phyloP scores from a whole-genome alignment of 1,140 invertebrate species.

The Hydropsyche tenuis region DNA sequence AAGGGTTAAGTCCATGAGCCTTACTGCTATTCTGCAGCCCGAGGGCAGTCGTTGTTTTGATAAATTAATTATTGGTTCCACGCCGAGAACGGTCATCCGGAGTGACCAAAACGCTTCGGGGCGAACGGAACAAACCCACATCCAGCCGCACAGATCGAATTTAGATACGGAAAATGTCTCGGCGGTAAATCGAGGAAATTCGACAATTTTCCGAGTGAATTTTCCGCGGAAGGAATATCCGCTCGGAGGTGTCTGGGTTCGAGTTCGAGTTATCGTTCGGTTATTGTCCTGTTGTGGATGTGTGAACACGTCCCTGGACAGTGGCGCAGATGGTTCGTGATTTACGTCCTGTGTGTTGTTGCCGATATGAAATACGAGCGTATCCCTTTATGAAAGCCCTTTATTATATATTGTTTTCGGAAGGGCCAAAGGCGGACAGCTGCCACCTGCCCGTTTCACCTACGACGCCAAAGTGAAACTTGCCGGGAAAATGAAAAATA shows the following conservation, averaged over 20 bases:
- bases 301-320: constrained; percentile 29
- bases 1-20: constrained; percentile 14
- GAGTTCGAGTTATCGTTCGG: no score
- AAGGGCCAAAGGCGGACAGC: constrained; percentile 22
- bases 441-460: constrained; percentile 36
- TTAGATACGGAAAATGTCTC: neutral
- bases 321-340: constrained; percentile 40
- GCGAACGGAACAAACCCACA: neutral
- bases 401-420: constrained; percentile 42
- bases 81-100: neutral
- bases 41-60: constrained; percentile 34
- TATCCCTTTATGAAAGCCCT: constrained; percentile 43
- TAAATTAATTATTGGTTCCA: constrained; percentile 39
- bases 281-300: constrained; percentile 11
- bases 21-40: constrained; percentile 6
- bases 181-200: neutral
- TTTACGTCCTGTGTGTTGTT: constrained; percentile 42
- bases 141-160: neutral
- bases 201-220: no score
- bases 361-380: constrained; percentile 40
- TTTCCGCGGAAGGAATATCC: neutral
- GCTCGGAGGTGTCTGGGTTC: neutral
- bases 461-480: neutral
- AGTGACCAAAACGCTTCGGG: constrained; percentile 30
- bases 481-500: neutral